These are phyloP conservation scores for Neuroscelio doddi DNA, from an alignment of 2,888 invertebrate genomes.

Conservation along the genomic window DNA sequence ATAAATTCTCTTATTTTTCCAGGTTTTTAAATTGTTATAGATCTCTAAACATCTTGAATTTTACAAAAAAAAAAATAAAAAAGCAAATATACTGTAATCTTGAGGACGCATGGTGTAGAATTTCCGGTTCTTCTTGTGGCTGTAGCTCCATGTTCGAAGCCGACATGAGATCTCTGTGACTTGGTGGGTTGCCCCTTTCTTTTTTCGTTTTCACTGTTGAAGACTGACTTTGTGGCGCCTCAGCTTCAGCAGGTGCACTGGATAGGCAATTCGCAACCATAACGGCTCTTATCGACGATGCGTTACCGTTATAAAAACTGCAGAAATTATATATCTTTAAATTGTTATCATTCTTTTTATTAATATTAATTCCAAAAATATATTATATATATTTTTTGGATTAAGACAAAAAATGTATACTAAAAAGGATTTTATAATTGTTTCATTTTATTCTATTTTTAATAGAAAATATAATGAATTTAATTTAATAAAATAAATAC, in stretches of 20 bases:
- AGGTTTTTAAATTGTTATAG: too few species aligned
- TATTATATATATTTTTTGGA: too few species aligned
- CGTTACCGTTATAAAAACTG: conserved; percentile 85
- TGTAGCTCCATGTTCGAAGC: conserved; percentile 43
- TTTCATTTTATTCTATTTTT: too few species aligned
- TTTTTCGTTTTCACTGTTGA: conserved; percentile 59
- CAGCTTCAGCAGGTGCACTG: conserved; percentile 63
- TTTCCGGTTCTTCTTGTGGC: conserved; percentile 58
- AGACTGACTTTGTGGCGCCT: conserved; percentile 57
- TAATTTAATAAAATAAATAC: too few species aligned
- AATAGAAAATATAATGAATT: too few species aligned
- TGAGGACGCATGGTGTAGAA: conserved; percentile 67
- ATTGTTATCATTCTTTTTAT: not conserved
- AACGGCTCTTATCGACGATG: conserved; percentile 84
- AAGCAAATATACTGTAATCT: conserved; percentile 62
- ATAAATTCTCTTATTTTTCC: too few species aligned
- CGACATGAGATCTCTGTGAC: conserved; percentile 72
- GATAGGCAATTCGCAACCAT: conserved; percentile 83
- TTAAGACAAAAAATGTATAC: too few species aligned
- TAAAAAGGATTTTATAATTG: too few species aligned
- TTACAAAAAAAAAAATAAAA: conserved; percentile 24
- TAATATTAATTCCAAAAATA: too few species aligned
- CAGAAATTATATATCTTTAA: conserved; percentile 12
- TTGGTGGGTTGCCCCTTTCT: conserved; percentile 74
- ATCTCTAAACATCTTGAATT: too few species aligned